phyloP scores from a whole-genome alignment of 2,113 vertebrate genomes.

The Terrapene triunguis region DNA sequence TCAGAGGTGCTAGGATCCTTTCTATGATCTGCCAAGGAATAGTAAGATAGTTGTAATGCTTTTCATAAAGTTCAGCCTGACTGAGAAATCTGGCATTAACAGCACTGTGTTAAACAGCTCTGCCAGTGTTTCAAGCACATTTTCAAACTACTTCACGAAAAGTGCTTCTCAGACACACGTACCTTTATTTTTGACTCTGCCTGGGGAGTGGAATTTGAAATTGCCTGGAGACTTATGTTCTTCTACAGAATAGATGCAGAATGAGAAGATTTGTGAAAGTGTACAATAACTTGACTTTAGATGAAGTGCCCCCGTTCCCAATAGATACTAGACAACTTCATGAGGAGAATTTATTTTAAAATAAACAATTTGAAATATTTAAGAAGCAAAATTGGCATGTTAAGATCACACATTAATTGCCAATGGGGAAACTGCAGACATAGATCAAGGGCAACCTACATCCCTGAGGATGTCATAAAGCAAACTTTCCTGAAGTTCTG shows the following conservation, averaged over 20 bases:
- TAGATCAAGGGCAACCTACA: background rate
- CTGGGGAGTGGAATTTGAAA: background rate
- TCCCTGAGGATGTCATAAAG: background rate
- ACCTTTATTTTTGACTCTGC: background rate
- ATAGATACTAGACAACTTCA: background rate
- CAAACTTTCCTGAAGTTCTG: no score
- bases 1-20: background rate
- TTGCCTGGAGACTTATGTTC: background rate
- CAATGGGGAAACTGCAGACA: background rate
- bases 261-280: background rate
- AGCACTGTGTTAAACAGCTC: background rate
- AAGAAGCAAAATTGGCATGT: background rate
- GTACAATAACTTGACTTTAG: background rate
- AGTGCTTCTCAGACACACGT: background rate
- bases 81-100: background rate
- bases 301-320: background rate
- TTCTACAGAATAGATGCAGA: background rate
- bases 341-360: background rate
- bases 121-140: background rate
- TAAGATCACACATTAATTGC: background rate
- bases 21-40: background rate
- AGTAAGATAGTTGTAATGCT: background rate
- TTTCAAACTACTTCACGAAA: background rate
- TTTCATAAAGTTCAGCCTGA: conserved; percentile 21
- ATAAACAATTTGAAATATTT: background rate